Base-by-base conservation (phyloP, 2,113 vertebrate genomes). In the Dinomys branickii region DNA sequence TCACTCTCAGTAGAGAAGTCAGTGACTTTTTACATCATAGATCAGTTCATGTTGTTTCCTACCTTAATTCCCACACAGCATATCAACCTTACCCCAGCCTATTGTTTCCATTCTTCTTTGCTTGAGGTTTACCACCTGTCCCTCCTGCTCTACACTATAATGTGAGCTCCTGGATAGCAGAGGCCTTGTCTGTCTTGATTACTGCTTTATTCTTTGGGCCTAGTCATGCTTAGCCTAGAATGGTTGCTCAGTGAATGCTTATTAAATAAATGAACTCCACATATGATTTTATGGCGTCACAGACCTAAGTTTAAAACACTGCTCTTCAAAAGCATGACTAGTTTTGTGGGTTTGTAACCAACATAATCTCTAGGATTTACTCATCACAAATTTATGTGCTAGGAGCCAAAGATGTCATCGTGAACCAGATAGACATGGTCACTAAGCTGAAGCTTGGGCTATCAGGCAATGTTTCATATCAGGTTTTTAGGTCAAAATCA, bases 231-330 rank as follows among this genome's bases (percentile, higher is more conserved):
- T 84, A 61, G 56, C 44, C 69, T 65, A 92, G 26, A 91, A 94
- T 11, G 92, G 44, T 54, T 86, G 80, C 33, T 91, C 69, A 94
- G 19, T 54, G 85, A 92, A 65, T 52, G 88, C 52, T 67, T 84
- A 47, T 52, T 85, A 50, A 95, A 47, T 86, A 58, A 65, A 56
- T 63, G 38, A 88, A 90, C 52, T 67, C 56, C 47, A 88, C 33
- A 93, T n/a, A 30, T 71, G 69, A 91, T 56, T 71, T 91, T 44
- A 56, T 52, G 56, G n/a, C 61, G 24, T 67, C 75, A 81, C 1
- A 85, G 73, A 92, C 16, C 41, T 77, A 56, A 30, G n/a, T 78
- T 95, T 30, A 67, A 97, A 95, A 94, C 44, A 75, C 58, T 61
- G 47, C 56, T 85, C 94, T 82, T 75, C 30, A 84, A 58, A 58